A percentile compares a stretch with the other conserved stretches of the same genome.
Conservation (phyloP, 2,797 vertebrate species). For the Toxotes lorentzi region DNA sequence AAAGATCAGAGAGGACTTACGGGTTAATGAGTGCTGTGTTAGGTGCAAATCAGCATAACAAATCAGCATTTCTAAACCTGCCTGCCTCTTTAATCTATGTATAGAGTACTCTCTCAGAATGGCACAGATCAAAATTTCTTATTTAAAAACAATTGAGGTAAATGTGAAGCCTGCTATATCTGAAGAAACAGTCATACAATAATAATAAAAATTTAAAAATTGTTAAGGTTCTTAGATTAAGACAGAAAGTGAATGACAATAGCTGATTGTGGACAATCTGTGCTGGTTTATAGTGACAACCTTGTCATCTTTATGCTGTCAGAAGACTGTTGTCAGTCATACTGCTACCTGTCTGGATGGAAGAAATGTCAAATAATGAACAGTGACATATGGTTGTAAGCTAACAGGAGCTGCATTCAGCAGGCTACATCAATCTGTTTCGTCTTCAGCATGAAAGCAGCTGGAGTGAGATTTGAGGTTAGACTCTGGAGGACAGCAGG, state of each 20-base stretch:
- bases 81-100: background rate
- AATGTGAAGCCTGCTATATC: background rate
- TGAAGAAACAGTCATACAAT: background rate
- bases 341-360: constrained; percentile 6
- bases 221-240: background rate
- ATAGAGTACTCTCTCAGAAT: background rate
- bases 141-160: background rate
- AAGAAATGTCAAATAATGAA: constrained; percentile 41
- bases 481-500: constrained; percentile 26
- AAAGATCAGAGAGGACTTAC: background rate
- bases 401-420: constrained; percentile 4
- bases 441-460: constrained; percentile 30
- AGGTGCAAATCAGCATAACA: background rate
- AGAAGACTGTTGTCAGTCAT: constrained; percentile 40
- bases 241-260: background rate
- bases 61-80: background rate
- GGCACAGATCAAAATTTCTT: background rate
- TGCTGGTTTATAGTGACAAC: background rate
- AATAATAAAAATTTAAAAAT: background rate
- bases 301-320: constrained; percentile 20
- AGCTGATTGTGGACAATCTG: background rate
- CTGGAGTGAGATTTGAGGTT: constrained; percentile 14
- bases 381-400: constrained; percentile 38
- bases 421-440: background rate
- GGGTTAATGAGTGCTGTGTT: background rate